Percentiles rank a stretch among this genome's conserved stretches.
Conservation (phyloP, 2,888 invertebrate genomes). For the Patella depressa region DNA sequence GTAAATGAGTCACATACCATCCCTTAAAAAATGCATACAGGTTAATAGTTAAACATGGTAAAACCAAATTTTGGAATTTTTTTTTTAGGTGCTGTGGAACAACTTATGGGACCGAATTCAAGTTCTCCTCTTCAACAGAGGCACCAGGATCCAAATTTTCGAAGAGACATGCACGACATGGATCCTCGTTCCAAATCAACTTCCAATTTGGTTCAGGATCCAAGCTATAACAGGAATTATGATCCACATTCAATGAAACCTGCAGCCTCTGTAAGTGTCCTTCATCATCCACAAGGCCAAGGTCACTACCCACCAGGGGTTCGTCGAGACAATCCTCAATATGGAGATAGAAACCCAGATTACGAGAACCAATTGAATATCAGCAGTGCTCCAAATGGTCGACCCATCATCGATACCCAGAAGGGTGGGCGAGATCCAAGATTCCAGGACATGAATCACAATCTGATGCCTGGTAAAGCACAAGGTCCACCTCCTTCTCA, state of each 20-base stretch:
- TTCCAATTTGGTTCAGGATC: constrained; percentile 57
- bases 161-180: constrained; percentile 29
- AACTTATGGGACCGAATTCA: neutral
- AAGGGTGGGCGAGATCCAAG: constrained; percentile 22
- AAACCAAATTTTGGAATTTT: no score
- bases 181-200: constrained; percentile 61
- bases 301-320: constrained; percentile 25
- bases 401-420: constrained; percentile 7
- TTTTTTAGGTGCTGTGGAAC: constrained; percentile 17
- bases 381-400: constrained; percentile 14
- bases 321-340: constrained; percentile 32
- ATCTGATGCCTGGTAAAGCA: constrained; percentile 28
- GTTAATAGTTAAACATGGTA: no score
- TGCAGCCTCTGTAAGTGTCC: constrained; percentile 56
- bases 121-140: constrained; percentile 30
- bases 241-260: constrained; percentile 46
- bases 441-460: constrained; percentile 31
- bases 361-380: constrained; percentile 62
- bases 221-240: constrained; percentile 51
- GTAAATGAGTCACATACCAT: no score
- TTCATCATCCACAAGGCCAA: constrained; percentile 33
- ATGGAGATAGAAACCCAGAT: constrained; percentile 49
- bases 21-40: no score
- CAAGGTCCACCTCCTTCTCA: constrained; percentile 42
- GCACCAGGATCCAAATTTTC: constrained; percentile 24